A percentile compares a stretch with the other conserved stretches of the same genome.
Evolutionary conservation across 2,113 vertebrate genomes (phyloP).

Genomic region (Clarias macrocephalus): DNA sequence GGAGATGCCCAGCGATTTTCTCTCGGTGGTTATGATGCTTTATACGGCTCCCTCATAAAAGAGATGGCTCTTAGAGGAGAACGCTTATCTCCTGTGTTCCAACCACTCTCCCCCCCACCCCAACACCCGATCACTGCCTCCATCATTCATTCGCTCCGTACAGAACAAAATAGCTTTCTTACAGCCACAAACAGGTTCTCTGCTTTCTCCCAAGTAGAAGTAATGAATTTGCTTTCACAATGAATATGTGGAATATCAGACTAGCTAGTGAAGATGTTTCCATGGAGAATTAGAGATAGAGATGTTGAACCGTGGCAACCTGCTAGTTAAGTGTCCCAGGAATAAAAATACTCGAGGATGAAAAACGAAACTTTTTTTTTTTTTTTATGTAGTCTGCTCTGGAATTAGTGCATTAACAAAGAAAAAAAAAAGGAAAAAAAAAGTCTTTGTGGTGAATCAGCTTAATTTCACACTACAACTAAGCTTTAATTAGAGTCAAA

Average conservation of each 20-base stretch:
- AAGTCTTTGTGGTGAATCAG: neutral
- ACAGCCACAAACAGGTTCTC: conserved; percentile 17
- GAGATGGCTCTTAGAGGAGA: conserved; percentile 3
- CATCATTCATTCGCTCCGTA: conserved; percentile 11
- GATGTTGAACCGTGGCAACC: neutral
- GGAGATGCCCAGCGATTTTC: neutral
- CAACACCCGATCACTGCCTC: conserved; percentile 1
- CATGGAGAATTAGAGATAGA: conserved; percentile 54
- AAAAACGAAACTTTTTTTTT: neutral
- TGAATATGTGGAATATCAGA: conserved; percentile 58
- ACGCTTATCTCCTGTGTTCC: conserved; percentile 31
- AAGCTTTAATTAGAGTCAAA: neutral
- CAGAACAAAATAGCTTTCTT: neutral
- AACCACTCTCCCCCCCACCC: neutral
- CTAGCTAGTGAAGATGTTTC: conserved; percentile 52
- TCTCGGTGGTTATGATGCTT: conserved; percentile 20
- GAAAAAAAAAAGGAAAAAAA: neutral
- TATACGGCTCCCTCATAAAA: conserved; percentile 15
- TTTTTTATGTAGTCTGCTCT: neutral
- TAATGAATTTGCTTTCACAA: conserved; percentile 61
- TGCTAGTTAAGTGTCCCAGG: neutral
- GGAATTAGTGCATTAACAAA: neutral
- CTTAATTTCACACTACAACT: neutral
- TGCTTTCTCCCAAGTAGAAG: conserved; percentile 25
- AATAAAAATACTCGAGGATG: neutral